Base-by-base conservation (phyloP, 2,888 invertebrate species). In the Pachymerium ferrugineum region DNA sequence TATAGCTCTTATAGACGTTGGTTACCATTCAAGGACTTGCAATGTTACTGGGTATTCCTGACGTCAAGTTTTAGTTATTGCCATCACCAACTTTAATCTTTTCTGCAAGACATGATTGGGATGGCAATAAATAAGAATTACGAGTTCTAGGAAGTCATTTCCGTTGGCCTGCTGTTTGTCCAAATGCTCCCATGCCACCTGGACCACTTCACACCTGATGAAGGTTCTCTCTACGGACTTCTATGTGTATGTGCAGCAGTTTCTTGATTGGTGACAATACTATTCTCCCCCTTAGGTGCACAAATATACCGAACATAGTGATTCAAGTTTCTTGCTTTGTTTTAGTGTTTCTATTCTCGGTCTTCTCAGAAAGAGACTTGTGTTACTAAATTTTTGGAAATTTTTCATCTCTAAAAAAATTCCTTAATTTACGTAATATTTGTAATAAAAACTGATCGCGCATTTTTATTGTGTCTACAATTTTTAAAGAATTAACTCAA, bases 121-220 rank as follows among this genome's bases (percentile, higher is more conserved):
- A 62, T 62, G 25, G 62, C 62, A 62, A 62, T 62, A 62, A 62
- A 62, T 62, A 62, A 62, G 62, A 62, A 62, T 62, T 62, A 62
- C 62, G 62, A 62, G 62, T 62, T 62, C 62, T 25, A 28, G 25
- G 62, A 62, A 62, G 62, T 62, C 62, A 62, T 62, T 62, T 62
- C 62, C 62, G 62, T n/a, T 62, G 62, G 62, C 62, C 62, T 62
- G 62, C 62, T 62, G 62, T 62, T 62, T 62, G 62, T 62, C 28
- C 62, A 62, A 62, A 62, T 62, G 62, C 62, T 62, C 62, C 62
- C 62, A 22, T 62, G 62, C 62, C 62, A 62, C 62, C 62, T 62
- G 62, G 62, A 62, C 62, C 62, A 62, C 62, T 62, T 62, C 62
- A 62, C 62, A 62, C 62, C 62, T 62, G 62, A 62, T 62, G 62